Percentiles rank a stretch among this genome's conserved stretches.
These are phyloP conservation scores for Holotrichia oblita DNA, from an alignment of 1,140 invertebrate species.

Conservation along the genomic window DNA sequence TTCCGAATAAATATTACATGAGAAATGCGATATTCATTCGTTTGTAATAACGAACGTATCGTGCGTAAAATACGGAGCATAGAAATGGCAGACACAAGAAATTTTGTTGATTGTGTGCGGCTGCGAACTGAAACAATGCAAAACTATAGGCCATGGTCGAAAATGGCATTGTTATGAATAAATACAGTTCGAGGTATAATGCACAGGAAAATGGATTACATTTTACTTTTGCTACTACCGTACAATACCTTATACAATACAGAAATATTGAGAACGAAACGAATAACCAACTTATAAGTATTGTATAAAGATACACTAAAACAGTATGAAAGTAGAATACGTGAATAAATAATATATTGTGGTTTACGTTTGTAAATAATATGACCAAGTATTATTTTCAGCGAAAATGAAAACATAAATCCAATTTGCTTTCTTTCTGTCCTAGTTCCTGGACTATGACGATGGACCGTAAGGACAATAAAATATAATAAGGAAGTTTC, in stretches of 20 bases:
- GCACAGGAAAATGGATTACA: neutral
- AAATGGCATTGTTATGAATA: neutral
- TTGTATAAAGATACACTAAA: no score
- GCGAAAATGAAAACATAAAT: no score
- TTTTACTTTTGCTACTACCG: neutral
- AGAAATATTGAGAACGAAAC: neutral
- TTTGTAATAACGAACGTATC: neutral
- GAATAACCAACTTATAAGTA: no score
- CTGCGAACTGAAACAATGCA: neutral
- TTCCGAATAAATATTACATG: neutral
- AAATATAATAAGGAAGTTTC: no score
- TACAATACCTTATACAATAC: neutral
- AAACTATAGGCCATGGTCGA: slow-evolving; percentile 10
- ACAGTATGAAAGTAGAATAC: no score
- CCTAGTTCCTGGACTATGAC: no score
- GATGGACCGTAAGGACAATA: no score
- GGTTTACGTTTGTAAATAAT: no score
- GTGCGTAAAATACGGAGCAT: neutral
- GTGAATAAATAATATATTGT: no score
- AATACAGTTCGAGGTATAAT: neutral
- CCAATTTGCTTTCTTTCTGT: no score
- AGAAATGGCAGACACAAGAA: neutral
- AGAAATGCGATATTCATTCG: neutral
- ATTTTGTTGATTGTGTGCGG: neutral
- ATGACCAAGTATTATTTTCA: no score